Evolutionary conservation across 2,113 vertebrate genomes (phyloP).

Genomic region (Marcusenius ussheri): DNA sequence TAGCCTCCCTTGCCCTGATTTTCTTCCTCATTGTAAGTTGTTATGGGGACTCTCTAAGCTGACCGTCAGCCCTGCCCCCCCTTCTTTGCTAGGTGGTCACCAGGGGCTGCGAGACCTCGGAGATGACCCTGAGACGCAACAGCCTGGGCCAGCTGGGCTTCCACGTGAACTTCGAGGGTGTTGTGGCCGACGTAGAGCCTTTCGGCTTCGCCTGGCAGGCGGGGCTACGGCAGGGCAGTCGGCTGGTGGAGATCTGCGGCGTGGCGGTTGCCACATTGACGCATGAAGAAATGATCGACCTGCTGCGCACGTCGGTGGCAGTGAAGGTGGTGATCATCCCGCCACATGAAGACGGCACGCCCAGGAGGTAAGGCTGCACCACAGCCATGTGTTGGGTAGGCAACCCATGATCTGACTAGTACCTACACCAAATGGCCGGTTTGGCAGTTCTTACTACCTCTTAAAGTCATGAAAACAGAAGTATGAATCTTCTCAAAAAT

Average conservation of each 20-base stretch:
- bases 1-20: not conserved
- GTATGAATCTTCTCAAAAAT: not conserved
- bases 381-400: not conserved
- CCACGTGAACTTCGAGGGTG: conserved; percentile 79
- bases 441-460: not conserved
- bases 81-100: conserved; percentile 61
- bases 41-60: not conserved
- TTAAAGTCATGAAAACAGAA: not conserved
- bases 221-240: conserved; percentile 72
- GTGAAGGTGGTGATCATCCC: conserved; percentile 77
- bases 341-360: conserved; percentile 70
- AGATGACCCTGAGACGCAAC: conserved; percentile 75
- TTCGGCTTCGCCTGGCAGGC: conserved; percentile 82
- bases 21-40: not conserved
- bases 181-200: conserved; percentile 77
- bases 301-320: conserved; percentile 67
- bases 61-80: not conserved
- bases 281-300: conserved; percentile 80
- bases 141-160: conserved; percentile 77
- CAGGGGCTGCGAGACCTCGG: conserved; percentile 71
- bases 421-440: not conserved
- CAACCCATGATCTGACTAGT: not conserved
- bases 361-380: conserved; percentile 59
- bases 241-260: conserved; percentile 76
- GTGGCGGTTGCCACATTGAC: conserved; percentile 74